Percentiles rank a stretch among this genome's conserved stretches.
Evolutionary conservation across 2,888 invertebrate genomes (phyloP).

Genomic region (Xestia sexstrigata): DNA sequence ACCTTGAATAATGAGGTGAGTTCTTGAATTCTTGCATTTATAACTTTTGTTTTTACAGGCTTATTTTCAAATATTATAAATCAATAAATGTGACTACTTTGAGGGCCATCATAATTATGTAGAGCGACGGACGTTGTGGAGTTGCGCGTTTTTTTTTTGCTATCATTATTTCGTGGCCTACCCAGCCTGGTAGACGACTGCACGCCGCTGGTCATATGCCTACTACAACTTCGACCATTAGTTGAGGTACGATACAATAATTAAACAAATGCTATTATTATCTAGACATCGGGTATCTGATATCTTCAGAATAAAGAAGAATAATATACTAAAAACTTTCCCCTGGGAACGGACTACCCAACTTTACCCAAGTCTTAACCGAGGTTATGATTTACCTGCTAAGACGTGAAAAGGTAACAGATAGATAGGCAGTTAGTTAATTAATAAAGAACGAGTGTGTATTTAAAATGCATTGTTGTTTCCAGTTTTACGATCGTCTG

Average conservation of each 20-base stretch:
- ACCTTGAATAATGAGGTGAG: no score
- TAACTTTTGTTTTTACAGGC: no score
- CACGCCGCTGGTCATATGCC: no score
- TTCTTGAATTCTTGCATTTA: no score
- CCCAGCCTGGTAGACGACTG: no score
- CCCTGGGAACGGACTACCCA: neutral
- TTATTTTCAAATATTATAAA: no score
- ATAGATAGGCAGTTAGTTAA: neutral
- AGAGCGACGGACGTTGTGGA: no score
- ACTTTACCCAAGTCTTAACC: neutral
- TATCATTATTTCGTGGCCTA: no score
- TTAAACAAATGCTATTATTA: neutral
- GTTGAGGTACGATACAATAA: constrained; percentile 1
- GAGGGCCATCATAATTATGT: no score
- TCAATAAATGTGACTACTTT: no score
- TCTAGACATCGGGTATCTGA: neutral
- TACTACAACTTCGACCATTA: constrained; percentile 9
- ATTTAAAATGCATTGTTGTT: constrained; percentile 27
- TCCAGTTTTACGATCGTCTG: constrained; percentile 30
- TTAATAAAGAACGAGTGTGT: constrained; percentile 29
- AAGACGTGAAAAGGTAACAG: neutral
- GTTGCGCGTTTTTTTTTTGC: no score
- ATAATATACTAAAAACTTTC: neutral
- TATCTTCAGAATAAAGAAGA: neutral
- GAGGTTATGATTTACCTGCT: neutral